Conservation (phyloP, 2,888 invertebrate genomes). For the Diarsia mendica region DNA sequence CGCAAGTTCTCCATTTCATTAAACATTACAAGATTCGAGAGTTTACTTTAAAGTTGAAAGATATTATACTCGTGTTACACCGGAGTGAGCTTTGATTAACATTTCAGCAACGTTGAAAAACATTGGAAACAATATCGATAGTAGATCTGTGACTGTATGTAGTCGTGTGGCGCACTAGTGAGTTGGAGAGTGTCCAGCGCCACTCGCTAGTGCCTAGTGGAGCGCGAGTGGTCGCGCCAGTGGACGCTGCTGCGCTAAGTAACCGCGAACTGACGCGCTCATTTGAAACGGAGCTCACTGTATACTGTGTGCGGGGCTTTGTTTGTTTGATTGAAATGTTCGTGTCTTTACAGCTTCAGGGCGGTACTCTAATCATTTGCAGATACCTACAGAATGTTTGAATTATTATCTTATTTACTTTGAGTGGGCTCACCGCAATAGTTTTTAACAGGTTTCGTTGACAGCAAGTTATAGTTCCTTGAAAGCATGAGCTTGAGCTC, state of each 20-base stretch:
- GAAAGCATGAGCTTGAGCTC: background rate
- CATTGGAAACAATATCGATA: constrained; percentile 22
- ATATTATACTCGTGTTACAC: constrained; percentile 20
- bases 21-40: constrained; percentile 27
- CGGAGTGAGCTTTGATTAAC: constrained; percentile 19
- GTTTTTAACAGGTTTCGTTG: background rate
- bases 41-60: constrained; percentile 30
- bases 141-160: background rate
- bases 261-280: constrained; percentile 32
- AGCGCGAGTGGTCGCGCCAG: constrained; percentile 18
- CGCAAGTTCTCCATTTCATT: constrained; percentile 32
- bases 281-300: constrained; percentile 11
- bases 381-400: background rate
- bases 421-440: background rate
- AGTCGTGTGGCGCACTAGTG: constrained; percentile 6
- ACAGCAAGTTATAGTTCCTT: background rate
- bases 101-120: constrained; percentile 1
- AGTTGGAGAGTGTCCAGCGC: constrained; percentile 33
- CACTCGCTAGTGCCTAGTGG: constrained; percentile 18
- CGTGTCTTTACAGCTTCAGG: background rate
- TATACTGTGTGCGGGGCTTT: background rate
- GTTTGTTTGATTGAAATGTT: background rate
- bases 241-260: constrained; percentile 4
- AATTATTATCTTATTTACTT: background rate
- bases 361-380: background rate